Evolutionary conservation across 1,140 invertebrate genomes (phyloP), one percentile per base, ranked within the genome.

Genomic region (Hirudo medicinalis): DNA sequence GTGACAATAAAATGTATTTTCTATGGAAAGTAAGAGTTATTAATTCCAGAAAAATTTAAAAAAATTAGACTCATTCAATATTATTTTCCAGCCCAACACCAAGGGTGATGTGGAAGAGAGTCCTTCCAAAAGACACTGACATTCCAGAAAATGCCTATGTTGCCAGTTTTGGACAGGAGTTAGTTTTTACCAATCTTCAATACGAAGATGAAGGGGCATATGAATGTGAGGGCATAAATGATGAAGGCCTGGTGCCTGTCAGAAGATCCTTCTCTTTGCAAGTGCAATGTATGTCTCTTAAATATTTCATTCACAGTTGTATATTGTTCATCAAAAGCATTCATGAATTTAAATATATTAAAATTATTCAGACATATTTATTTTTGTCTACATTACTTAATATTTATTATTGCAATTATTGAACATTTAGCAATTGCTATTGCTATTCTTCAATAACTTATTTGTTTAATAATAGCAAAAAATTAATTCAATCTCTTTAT

Each of bases 201-300:
- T 73, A 75, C 70, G 75, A 75, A 9, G 79, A 81, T 73, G 77
- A 72, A 25, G 79, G 79, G 8, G 72, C 71, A 15, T 81, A 81
- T 63, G 76, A 80, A 55, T 81, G 80, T 73, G 76, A 76, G 67
- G 78, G 77, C 0, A 76, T 75, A n/a, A 81, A 80, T 74, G 67
- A 75, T 17, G 54, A 76, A 40, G 74, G 73, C n/a, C 71, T 72
- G 2, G 74, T 79, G 40, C 72, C 71, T 36, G 55, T 71, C 20
- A 22, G 70, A 54, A 69, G 66, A 55, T 75, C 72, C 8, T 71
- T 75, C 27, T 25, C 60, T 29, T 70, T 80, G 25, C 74, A 72
- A 25, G 76, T 80, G 20, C 74, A 80, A 72, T 78, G 78, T 80
- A 73, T 78, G 78, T 72, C 25, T 69, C n/a, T 69, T 63, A 13